These are phyloP conservation scores for Notiomystis cincta DNA, from an alignment of 2,113 vertebrate species.

Conservation along the genomic window DNA sequence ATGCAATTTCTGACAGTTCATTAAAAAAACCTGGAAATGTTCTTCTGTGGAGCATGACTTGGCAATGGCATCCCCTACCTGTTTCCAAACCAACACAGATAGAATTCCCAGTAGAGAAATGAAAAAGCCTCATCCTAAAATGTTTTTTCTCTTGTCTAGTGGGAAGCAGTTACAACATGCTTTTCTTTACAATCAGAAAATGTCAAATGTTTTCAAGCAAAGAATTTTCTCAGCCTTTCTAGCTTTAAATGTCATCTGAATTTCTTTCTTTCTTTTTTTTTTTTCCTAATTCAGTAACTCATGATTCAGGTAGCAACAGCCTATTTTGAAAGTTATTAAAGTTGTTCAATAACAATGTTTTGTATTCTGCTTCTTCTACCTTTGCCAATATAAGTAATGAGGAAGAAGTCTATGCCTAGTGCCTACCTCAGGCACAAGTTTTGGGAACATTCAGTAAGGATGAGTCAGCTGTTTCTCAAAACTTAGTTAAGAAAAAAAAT, in stretches of 20 bases:
- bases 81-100: not conserved
- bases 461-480: not conserved
- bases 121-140: not conserved
- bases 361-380: not conserved
- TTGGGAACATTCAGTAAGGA: not conserved
- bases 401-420: not conserved
- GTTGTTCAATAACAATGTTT: not conserved
- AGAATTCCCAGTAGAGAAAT: not conserved
- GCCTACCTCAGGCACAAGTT: not conserved
- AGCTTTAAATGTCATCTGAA: not conserved
- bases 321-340: not conserved
- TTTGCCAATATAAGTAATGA: not conserved
- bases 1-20: not conserved
- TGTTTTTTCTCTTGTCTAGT: not conserved
- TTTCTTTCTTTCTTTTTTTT: not conserved
- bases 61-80: not conserved
- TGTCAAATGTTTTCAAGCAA: not conserved
- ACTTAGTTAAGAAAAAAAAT: not conserved
- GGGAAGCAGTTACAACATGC: not conserved
- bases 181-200: slow-evolving; percentile 5
- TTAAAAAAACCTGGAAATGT: not conserved
- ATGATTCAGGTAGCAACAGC: not conserved
- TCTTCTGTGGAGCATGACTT: not conserved
- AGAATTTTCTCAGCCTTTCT: not conserved
- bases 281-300: not conserved